phyloP scores from a whole-genome alignment of 2,113 vertebrate species.

The Phalacrocorax aristotelis region DNA sequence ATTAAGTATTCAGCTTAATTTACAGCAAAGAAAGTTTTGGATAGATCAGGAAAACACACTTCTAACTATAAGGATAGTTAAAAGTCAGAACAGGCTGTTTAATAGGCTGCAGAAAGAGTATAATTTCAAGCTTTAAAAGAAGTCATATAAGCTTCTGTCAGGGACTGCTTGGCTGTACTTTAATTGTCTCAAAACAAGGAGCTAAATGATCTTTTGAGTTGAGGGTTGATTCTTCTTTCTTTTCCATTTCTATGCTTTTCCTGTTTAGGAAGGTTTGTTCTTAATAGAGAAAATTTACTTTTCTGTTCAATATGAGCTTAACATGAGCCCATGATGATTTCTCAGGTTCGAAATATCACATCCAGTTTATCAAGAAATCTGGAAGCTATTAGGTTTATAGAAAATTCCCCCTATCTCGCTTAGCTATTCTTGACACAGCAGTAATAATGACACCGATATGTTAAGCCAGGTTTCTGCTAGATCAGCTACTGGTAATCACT shows the following conservation, averaged over 20 bases:
- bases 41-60: background rate
- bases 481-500: background rate
- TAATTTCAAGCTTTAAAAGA: background rate
- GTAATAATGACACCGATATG: background rate
- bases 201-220: background rate
- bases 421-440: background rate
- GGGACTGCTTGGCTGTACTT: background rate
- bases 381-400: background rate
- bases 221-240: background rate
- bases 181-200: background rate
- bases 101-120: background rate
- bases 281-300: background rate
- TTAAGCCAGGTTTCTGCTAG: background rate
- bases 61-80: background rate
- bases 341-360: background rate
- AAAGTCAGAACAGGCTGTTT: background rate
- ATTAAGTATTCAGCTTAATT: background rate
- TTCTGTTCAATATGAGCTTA: background rate
- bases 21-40: background rate
- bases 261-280: background rate
- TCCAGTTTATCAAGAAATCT: background rate
- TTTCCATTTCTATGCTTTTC: background rate
- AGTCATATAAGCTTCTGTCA: background rate
- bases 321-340: background rate
- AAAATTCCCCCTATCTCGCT: background rate